Evolutionary conservation across 2,113 vertebrate genomes (phyloP), one percentile per base, ranked within the genome.

Genomic region (Varanus komodoensis): DNA sequence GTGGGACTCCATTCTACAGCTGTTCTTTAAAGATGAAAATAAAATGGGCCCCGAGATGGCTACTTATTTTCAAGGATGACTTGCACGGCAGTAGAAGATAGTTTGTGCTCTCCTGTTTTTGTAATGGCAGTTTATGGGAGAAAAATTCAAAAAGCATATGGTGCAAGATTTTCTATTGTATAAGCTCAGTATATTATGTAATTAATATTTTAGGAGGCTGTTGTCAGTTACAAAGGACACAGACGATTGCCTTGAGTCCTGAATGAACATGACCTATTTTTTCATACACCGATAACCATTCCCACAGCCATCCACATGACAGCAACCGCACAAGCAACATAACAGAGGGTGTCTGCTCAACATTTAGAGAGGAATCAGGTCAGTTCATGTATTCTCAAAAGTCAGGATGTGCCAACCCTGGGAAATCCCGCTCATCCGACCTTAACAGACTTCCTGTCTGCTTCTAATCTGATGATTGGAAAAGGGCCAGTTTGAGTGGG

Each of bases 1-100:
- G 7, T 90, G 90, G 89, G 93, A 92, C 68, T 82, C 23, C 1
- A 29, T 89, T 95, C 78, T 34, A 87, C 92, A 92, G 69, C 64
- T 94, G 88, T 88, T 94, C 68, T 91, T 92, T 50, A 91, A 94
- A 75, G 29, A 87, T 92, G 93, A 90, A 92, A 85, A 93, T 92
- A 94, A 95, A 93, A 78, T 61, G 73, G 9, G 23, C 86, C 57
- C 44, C 89, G 87, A 52, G 84, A 79, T 54, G 89, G 74, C 19
- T 32, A 57, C 8, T 52, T 80, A 74, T 78, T 94, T 92, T 93
- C 90, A 95, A 93, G 87, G 88, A 89, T 87, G 25, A 27, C 48
- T 50, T 29, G 23, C 34, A 23, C 23, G 89, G 12, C 14, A 14
- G 12, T 87, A 85, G 54, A 83, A 38, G 74, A 85, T 23, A 69